phyloP scores from a whole-genome alignment of 2,113 vertebrate genomes.

The Indicator indicator region DNA sequence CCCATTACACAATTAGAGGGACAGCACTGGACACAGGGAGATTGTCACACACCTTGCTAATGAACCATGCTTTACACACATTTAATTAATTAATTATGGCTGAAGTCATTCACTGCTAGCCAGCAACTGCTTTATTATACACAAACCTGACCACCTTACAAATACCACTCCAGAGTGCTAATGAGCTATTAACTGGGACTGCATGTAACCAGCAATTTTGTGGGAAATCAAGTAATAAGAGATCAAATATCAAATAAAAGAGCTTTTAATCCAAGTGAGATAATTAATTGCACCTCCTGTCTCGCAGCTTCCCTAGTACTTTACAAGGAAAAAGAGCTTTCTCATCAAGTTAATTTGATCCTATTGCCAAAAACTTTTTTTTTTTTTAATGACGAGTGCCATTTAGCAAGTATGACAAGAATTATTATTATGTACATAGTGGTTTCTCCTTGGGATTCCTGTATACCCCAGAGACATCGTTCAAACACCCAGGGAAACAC shows the following conservation, averaged over 20 bases:
- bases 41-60: slow-evolving; percentile 67
- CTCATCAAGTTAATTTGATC: slow-evolving; percentile 60
- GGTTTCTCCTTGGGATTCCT: not conserved
- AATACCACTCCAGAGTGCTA: slow-evolving; percentile 42
- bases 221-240: slow-evolving; percentile 67
- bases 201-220: slow-evolving; percentile 58
- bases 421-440: slow-evolving; percentile 47
- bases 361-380: slow-evolving; percentile 42
- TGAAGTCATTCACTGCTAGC: slow-evolving; percentile 52
- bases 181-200: slow-evolving; percentile 57
- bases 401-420: slow-evolving; percentile 27
- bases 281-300: slow-evolving; percentile 70
- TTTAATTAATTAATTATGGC: slow-evolving; percentile 74
- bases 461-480: not conserved
- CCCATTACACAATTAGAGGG: slow-evolving; percentile 51
- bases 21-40: slow-evolving; percentile 8
- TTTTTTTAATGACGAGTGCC: slow-evolving; percentile 21
- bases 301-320: slow-evolving; percentile 55
- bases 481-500: not conserved
- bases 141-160: slow-evolving; percentile 62
- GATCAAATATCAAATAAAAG: slow-evolving; percentile 69
- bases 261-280: slow-evolving; percentile 65
- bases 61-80: slow-evolving; percentile 66
- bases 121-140: slow-evolving; percentile 64
- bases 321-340: slow-evolving; percentile 54